Conservation (phyloP, 2,113 vertebrate genomes). For the Salvelinus alpinus region DNA sequence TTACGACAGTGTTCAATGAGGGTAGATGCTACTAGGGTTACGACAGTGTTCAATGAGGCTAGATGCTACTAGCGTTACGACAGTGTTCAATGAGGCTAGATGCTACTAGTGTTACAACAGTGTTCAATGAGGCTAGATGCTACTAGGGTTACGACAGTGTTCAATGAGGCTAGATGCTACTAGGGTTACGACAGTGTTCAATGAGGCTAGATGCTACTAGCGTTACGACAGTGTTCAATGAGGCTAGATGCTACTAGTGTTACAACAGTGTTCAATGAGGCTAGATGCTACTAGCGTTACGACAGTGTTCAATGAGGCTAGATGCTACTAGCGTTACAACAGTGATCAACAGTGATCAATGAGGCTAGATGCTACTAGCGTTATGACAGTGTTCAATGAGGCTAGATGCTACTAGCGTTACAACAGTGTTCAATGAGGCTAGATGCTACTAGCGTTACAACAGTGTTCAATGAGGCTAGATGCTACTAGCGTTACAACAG, state of each 20-base stretch:
- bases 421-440: not conserved
- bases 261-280: no score
- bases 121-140: no score
- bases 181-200: not conserved
- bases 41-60: not conserved
- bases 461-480: not conserved
- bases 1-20: not conserved
- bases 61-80: not conserved
- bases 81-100: no score
- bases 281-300: no score
- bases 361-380: not conserved
- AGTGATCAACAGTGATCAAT: not conserved
- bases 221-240: no score
- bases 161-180: no score
- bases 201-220: not conserved
- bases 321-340: not conserved
- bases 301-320: no score
- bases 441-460: not conserved
- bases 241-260: no score
- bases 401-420: not conserved
- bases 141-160: no score
- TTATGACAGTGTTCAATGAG: not conserved
- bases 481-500: not conserved
- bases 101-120: no score
- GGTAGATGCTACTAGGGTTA: not conserved